Evolutionary conservation across 1,140 invertebrate species (phyloP).

Genomic region (Drosophila auraria): DNA sequence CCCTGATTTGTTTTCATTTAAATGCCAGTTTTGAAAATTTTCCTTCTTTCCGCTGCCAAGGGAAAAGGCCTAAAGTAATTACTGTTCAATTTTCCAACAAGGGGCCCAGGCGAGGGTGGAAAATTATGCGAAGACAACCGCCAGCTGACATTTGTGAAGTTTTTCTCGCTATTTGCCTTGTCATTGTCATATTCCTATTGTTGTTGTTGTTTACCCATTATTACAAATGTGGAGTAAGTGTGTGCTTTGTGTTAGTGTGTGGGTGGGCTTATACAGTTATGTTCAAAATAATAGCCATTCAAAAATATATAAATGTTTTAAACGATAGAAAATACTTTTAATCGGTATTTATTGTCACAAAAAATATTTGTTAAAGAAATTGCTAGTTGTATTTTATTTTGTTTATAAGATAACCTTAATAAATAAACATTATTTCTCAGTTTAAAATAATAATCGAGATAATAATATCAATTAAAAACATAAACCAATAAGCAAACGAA

Average conservation of each 20-base stretch:
- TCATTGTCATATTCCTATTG: constrained; percentile 63
- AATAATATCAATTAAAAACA: too few relatives aligned
- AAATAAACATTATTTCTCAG: too few relatives aligned
- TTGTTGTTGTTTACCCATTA: constrained; percentile 59
- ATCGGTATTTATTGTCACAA: too few relatives aligned
- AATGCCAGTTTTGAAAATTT: constrained; percentile 15
- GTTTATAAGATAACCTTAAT: not conserved
- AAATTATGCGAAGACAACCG: constrained; percentile 43
- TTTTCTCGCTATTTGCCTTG: constrained; percentile 63
- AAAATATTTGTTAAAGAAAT: too few relatives aligned
- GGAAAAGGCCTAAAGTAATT: constrained; percentile 55
- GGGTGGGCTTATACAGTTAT: not conserved
- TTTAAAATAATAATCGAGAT: too few relatives aligned
- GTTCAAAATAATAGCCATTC: not conserved
- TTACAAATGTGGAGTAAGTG: constrained; percentile 18
- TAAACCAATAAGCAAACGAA: not conserved
- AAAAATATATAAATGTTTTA: too few relatives aligned
- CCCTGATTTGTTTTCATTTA: constrained; percentile 37
- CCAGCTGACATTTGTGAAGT: constrained; percentile 46
- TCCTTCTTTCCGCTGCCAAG: constrained; percentile 10
- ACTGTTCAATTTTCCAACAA: constrained; percentile 64
- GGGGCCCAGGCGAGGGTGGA: constrained; percentile 15
- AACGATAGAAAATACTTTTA: too few relatives aligned
- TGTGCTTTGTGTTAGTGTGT: not conserved
- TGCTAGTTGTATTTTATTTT: not conserved